Conservation (phyloP, 2,797 vertebrate species). For the Cossypha heuglini region DNA sequence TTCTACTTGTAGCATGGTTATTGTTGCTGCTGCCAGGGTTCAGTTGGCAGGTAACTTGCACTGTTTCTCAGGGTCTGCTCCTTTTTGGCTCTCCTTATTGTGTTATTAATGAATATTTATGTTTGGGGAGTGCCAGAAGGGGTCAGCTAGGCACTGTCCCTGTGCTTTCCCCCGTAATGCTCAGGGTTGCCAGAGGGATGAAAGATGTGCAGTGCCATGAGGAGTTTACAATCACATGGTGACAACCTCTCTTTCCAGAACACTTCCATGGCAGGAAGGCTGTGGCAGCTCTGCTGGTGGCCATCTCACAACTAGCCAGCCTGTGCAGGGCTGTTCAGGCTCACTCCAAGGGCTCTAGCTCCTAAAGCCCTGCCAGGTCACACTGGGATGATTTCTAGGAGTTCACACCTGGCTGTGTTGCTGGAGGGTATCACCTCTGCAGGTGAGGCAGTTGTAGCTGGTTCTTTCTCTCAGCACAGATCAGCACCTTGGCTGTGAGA, state of each 20-base stretch:
- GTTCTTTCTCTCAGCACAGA: neutral
- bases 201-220: rapidly evolving
- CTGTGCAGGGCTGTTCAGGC: neutral
- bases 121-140: neutral
- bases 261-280: neutral
- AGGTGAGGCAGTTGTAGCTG: neutral
- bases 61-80: neutral
- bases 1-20: slow-evolving; percentile 14
- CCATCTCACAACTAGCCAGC: neutral
- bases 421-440: neutral
- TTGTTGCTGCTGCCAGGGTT: slow-evolving; percentile 28
- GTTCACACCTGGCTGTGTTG: rapidly evolving
- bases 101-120: neutral
- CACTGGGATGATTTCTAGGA: neutral
- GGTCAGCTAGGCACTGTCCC: neutral
- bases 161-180: neutral
- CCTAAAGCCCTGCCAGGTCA: neutral
- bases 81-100: neutral
- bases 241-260: neutral
- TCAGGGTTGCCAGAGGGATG: neutral
- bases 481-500: neutral
- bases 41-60: slow-evolving; percentile 24
- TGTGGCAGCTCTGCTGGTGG: neutral
- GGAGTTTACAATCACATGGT: neutral
- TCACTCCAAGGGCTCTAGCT: neutral